These are phyloP conservation scores for Cephalopterus ornatus DNA, from an alignment of 2,113 vertebrate species.

Conservation along the genomic window DNA sequence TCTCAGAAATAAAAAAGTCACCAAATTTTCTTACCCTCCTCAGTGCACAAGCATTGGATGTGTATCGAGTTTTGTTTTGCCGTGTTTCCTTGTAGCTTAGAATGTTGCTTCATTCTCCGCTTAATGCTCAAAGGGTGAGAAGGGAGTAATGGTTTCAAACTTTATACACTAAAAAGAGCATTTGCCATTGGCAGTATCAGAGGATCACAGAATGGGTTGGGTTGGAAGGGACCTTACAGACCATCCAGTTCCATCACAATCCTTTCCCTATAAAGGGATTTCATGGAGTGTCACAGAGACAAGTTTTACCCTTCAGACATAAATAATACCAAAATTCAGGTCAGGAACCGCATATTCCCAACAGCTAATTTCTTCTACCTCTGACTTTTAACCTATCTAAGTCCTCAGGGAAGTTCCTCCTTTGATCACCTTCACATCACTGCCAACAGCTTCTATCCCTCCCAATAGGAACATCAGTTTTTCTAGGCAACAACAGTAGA, in stretches of 20 bases:
- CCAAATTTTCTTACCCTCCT: neutral
- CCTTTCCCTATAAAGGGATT: neutral
- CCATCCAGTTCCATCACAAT: neutral
- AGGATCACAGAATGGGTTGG: fast-evolving
- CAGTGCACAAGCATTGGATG: neutral
- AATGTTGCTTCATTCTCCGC: constrained; percentile 16
- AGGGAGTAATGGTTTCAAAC: neutral
- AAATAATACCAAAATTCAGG: neutral
- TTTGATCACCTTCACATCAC: neutral
- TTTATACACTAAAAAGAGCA: constrained; percentile 3
- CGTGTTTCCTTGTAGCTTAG: neutral
- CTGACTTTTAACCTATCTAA: neutral
- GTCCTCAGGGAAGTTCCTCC: neutral
- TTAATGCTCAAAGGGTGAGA: neutral
- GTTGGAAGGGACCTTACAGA: neutral
- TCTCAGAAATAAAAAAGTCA: neutral
- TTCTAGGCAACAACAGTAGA: neutral
- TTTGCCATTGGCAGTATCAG: neutral
- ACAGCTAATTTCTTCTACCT: neutral
- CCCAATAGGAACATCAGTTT: neutral
- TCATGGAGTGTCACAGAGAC: neutral
- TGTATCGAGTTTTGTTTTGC: neutral
- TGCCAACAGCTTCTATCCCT: neutral
- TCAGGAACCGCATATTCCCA: neutral
- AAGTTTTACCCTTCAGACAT: neutral